phyloP scores from a whole-genome alignment of 2,113 vertebrate genomes.

The Ceyx melanurus region DNA sequence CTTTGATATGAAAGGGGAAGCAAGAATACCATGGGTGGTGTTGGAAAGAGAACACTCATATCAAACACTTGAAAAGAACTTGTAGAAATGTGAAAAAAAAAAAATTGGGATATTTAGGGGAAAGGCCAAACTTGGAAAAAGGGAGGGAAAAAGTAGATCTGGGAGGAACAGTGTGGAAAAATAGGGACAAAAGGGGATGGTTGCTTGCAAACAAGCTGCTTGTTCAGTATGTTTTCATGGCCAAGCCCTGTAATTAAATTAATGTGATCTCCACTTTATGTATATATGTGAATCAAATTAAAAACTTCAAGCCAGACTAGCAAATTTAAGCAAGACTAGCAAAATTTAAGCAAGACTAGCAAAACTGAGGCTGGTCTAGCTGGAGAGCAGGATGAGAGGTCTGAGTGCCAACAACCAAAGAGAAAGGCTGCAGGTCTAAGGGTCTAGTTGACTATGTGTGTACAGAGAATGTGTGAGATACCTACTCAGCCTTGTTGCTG shows the following conservation, averaged over 20 bases:
- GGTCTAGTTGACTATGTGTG: neutral
- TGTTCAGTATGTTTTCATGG: neutral
- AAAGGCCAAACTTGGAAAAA: neutral
- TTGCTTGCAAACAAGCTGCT: neutral
- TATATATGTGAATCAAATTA: accelerated
- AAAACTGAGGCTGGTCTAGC: neutral
- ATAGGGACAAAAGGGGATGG: neutral
- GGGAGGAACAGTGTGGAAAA: neutral
- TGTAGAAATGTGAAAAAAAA: neutral
- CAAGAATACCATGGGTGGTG: too few species aligned
- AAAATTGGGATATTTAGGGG: neutral
- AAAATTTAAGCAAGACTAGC: neutral
- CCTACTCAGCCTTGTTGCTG: neutral
- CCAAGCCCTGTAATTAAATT: neutral
- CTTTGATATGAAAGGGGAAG: neutral
- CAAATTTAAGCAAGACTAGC: neutral
- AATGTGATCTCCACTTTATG: neutral
- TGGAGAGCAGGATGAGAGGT: neutral
- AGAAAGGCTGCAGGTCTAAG: neutral
- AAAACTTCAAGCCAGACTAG: neutral
- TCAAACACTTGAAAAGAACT: neutral
- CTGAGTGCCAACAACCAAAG: neutral
- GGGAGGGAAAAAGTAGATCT: neutral
- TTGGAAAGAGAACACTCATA: neutral
- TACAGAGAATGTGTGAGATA: neutral